Evolutionary conservation across 2,888 invertebrate genomes (phyloP).

Genomic region (Suillia variegata): DNA sequence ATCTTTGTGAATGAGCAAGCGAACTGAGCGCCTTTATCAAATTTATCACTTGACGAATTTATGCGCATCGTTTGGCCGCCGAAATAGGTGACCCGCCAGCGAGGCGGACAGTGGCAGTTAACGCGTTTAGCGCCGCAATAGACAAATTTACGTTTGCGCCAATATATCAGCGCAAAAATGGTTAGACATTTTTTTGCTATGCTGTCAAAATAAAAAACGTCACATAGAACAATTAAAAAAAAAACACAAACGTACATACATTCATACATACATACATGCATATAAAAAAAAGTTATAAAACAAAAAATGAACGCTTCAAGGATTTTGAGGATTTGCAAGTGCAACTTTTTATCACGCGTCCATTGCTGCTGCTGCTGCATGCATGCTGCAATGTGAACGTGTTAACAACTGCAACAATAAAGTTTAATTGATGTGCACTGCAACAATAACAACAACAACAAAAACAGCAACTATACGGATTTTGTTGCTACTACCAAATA

Average conservation of each 20-base stretch:
- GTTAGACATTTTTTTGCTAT: neutral
- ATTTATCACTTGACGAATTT: slow-evolving; percentile 3
- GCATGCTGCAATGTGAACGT: slow-evolving; percentile 25
- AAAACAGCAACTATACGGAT: neutral
- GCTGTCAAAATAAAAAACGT: neutral
- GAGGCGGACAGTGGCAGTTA: neutral
- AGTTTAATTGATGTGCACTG: slow-evolving; percentile 44
- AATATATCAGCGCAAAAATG: neutral
- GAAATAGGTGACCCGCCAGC: neutral
- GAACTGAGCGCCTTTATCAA: neutral
- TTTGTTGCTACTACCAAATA: neutral
- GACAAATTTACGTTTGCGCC: neutral
- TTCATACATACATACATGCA: too few species aligned
- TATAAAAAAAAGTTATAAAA: neutral
- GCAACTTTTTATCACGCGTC: neutral
- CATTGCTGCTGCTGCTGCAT: neutral
- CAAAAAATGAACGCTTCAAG: neutral
- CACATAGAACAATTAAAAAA: neutral
- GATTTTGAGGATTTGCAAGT: slow-evolving; percentile 4
- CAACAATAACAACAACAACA: slow-evolving; percentile 2
- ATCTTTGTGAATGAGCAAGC: too few species aligned
- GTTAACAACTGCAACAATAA: slow-evolving; percentile 53
- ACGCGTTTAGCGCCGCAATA: neutral
- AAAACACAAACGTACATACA: too few species aligned
- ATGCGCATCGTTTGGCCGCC: neutral